Evolutionary conservation across 2,113 vertebrate genomes (phyloP), one percentile per base, ranked within the genome.

Genomic region (Anguilla rostrata): DNA sequence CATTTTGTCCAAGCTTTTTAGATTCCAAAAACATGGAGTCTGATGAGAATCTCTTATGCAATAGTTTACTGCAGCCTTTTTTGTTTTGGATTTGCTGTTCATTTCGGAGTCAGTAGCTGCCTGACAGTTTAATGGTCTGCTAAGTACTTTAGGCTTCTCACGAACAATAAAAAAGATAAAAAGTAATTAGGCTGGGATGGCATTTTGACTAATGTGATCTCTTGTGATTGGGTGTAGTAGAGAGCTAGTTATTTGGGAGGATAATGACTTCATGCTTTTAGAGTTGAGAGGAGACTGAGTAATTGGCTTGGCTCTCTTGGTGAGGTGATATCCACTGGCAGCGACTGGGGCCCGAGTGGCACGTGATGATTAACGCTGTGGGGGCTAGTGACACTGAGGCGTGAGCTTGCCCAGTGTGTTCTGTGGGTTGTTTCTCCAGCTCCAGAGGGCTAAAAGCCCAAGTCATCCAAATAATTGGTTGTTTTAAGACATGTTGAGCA

Each of bases 181-280:
- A 84, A 43, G 39, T 84, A 83, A 60, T 83, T 12, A 63, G 9
- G 29, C 22, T 39, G 39, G 39, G 39, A 63, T 63, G 39, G 57
- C 39, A 26, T 84, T 75, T 75, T 57, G 57, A 84, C 83, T 84
- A 43, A 39, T 57, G 39, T 41, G n/a, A 39, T 39, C 14, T 66
- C 57, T 84, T 56, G n/a, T 34, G 56, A 60, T 84, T 22, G 26
- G 49, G 56, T 60, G 53, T 41, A 18, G 39, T 12, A 71, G 60
- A 63, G 57, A 84, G 29, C 40, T 40, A 84, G 60, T 84, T 11
- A 75, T 84, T 84, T 84, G 39, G 83, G 39, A n/a, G 57, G 60
- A 75, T 75, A 75, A 84, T 66, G 60, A 71, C 83, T 84, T 84
- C 57, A 84, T 84, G 60, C 39, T 43, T 41, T 18, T n/a, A 63